Percentiles rank a stretch among this genome's conserved stretches.
These are phyloP conservation scores for Pinna nobilis DNA, from an alignment of 1,140 invertebrate species.

Conservation along the genomic window DNA sequence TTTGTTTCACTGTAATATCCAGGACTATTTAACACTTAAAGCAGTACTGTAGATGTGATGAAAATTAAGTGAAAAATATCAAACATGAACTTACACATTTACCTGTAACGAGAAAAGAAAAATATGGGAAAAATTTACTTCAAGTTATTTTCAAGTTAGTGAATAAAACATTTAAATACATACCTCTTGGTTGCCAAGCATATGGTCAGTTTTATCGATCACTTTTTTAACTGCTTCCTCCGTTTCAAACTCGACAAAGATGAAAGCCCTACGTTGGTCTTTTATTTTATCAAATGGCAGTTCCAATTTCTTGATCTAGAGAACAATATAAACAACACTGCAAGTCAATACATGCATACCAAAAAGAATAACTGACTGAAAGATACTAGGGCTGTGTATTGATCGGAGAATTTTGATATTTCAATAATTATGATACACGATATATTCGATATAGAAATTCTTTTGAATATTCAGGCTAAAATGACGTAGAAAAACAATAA, in stretches of 20 bases:
- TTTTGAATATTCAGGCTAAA: too few relatives aligned
- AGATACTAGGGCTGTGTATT: too few relatives aligned
- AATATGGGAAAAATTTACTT: constrained; percentile 10
- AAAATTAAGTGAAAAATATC: not conserved
- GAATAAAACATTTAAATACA: not conserved
- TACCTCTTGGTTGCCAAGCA: constrained; percentile 87
- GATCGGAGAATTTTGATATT: too few relatives aligned
- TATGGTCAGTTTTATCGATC: constrained; percentile 92
- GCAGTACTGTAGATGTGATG: not conserved
- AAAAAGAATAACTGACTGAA: not conserved
- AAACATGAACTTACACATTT: constrained; percentile 2
- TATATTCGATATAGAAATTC: too few relatives aligned
- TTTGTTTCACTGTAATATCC: not conserved
- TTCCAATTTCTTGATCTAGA: constrained; percentile 93
- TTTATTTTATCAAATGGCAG: constrained; percentile 97
- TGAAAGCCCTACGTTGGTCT: constrained; percentile 95
- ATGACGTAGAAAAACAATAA: too few relatives aligned
- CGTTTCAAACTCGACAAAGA: constrained; percentile 94
- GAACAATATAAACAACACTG: constrained; percentile 11
- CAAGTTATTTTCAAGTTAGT: constrained; percentile 1
- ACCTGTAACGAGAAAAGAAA: constrained; percentile 30
- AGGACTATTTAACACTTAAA: not conserved
- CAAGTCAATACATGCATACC: not conserved
- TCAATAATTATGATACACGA: too few relatives aligned
- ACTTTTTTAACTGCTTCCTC: constrained; percentile 94